Evolutionary conservation across 2,113 vertebrate species (phyloP), one percentile per base, ranked within the genome.

Genomic region (Perccottus glenii): DNA sequence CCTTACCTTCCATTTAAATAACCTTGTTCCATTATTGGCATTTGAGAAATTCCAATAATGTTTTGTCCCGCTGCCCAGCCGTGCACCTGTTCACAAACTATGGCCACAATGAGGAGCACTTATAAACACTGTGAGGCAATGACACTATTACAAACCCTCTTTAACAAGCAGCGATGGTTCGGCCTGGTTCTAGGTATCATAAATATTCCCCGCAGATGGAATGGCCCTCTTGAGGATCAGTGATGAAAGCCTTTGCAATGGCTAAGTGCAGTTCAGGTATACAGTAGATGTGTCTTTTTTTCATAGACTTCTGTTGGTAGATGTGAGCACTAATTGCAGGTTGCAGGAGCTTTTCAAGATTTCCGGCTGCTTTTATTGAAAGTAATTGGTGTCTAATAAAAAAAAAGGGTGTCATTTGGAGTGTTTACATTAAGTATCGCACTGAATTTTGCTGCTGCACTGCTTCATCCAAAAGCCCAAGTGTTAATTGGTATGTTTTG

Each of bases 231-330:
- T 68, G 80, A 76, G 78, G 48, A 75, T 72, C 85, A 72, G 66
- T 88, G 90, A 90, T 88, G 89, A 88, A 92, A 91, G 89, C 59
- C 6, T 47, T 44, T 85, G 85, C 87, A 90, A 89, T 64, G 57
- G 73, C 47, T 74, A 67, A 73, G 36, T 64, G 64, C 11, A 63
- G 60, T 62, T 75, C 62, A 32, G 10, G 10, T 46, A 14, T 11
- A n/a, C n/a, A n/a, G n/a, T n/a, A 46, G 44, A 27, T 27, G 19
- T 27, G 19, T 27, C 11, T 9, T 40, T 40, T 8, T 40, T 8
- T 40, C 38, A 40, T 8, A 40, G 1, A 40, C 38, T 8, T 40
- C 38, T 5, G 38, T 40, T 8, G 5, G 38, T 40, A 8, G 38
- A 40, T 40, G 5, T 8, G 1, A 40, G 38, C 38, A 40, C 38